phyloP scores from a whole-genome alignment of 2,113 vertebrate species.

The Daphoenositta chrysoptera region DNA sequence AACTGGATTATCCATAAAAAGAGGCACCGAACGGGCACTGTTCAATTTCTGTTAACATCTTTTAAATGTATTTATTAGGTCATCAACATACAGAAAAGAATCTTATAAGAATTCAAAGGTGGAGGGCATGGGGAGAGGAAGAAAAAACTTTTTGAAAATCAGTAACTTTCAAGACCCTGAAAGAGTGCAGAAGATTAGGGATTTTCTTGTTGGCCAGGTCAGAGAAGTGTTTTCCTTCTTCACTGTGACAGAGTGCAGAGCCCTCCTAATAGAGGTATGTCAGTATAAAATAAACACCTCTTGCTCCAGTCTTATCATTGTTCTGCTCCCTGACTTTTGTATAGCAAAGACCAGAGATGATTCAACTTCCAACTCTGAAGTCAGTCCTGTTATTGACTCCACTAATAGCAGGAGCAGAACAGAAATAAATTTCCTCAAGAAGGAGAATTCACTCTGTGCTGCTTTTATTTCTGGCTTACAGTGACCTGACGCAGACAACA shows the following conservation, averaged over 20 bases:
- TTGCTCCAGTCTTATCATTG: not conserved
- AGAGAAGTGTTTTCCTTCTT: not conserved
- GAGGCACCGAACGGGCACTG: fast-evolving
- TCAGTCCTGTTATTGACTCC: not conserved
- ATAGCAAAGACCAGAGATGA: not conserved
- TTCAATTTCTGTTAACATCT: not conserved
- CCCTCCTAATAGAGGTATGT: not conserved
- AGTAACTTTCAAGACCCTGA: not conserved
- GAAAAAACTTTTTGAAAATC: not conserved
- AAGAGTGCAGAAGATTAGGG: not conserved
- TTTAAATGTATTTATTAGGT: not conserved
- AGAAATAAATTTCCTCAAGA: not conserved
- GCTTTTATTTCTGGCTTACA: not conserved
- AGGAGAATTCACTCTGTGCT: not conserved
- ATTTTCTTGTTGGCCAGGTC: not conserved
- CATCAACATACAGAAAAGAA: not conserved
- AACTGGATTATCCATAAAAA: not conserved
- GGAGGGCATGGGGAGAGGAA: not conserved
- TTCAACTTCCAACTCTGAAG: not conserved
- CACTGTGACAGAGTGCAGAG: not conserved
- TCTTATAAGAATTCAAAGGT: not conserved
- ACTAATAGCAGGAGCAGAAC: not conserved
- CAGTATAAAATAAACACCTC: not conserved
- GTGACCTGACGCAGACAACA: no score
- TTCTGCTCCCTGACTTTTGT: not conserved